Evolutionary conservation across 1,140 invertebrate genomes (phyloP).

Genomic region (Camponotus floridanus): DNA sequence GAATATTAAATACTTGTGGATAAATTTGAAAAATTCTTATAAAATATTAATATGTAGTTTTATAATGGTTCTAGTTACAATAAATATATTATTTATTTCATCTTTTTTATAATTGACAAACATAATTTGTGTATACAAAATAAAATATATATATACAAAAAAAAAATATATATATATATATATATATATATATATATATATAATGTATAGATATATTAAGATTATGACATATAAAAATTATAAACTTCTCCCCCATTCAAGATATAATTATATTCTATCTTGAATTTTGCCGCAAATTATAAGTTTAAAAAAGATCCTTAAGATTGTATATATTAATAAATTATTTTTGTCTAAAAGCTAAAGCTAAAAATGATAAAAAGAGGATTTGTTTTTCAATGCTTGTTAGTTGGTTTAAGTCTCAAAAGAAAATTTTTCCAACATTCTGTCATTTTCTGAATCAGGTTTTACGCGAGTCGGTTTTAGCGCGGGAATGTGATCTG

Average conservation of each 20-base stretch:
- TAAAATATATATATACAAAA: no score
- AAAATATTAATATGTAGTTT: neutral
- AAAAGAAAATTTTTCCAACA: slow-evolving; percentile 19
- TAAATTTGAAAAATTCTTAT: neutral
- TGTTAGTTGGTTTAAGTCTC: slow-evolving; percentile 17
- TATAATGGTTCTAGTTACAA: neutral
- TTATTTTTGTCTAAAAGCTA: neutral
- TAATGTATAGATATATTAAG: no score
- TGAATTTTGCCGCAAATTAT: no score
- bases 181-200: no score
- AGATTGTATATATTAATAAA: neutral
- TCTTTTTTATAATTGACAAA: neutral
- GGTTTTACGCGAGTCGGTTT: slow-evolving; percentile 36
- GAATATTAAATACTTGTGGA: neutral
- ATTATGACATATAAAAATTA: no score
- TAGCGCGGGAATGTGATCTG: slow-evolving; percentile 50
- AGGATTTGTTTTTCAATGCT: slow-evolving; percentile 11
- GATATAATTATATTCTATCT: no score
- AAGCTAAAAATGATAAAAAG: neutral
- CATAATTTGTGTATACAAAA: no score
- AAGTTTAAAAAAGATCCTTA: no score
- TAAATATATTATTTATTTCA: neutral
- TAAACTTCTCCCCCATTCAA: no score
- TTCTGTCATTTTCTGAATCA: slow-evolving; percentile 3
- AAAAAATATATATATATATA: no score